Base-by-base conservation (phyloP, 2,113 vertebrate genomes). In the Siniperca chuatsi region DNA sequence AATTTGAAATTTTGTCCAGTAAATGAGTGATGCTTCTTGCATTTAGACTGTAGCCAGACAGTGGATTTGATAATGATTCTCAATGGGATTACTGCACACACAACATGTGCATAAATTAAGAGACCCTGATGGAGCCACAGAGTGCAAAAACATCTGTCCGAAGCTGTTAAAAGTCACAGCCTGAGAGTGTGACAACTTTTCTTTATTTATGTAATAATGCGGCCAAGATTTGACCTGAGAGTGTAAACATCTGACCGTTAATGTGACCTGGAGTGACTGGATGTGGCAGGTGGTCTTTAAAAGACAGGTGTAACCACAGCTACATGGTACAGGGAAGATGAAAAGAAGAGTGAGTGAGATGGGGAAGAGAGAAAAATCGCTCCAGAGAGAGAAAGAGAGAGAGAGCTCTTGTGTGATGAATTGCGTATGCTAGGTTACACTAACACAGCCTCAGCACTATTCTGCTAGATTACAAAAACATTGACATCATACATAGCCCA, bases 381-480 rank as follows among this genome's bases (percentile, higher is more conserved):
- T 33, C 50, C 54, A 40, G 65, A 79, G 75, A 57, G 70, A 44
- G 65, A 55, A 75, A 77, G 13, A 60, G 48, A 20, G 55, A 84
- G 50, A 65, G 66, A 29, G 60, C 18, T 64, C 80, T 83, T 85
- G 61, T 58, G 65, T 87, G 80, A 90, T 90, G 79, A 85, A 90
- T 72, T 82, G 83, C 16, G 9, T 74, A 64, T 65, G 75, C 66
- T 79, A 71, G 52, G 82, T 87, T 92, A 84, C 25, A 78, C 79
- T 2, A 91, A 92, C 65, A 89, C 16, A 85, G 77, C 70, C 69
- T 86, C 33, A 20, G 76, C 71, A 79, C 6, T 80, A 52, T 83
- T 82, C 79, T 66, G 60, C 64, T 66, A 88, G 79, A 89, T 82
- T 78, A 77, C 78, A 93, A 86, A 82, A 90, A 91, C 85, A 91